Evolutionary conservation across 2,797 vertebrate genomes (phyloP).

Genomic region (Clarias fuscus): DNA sequence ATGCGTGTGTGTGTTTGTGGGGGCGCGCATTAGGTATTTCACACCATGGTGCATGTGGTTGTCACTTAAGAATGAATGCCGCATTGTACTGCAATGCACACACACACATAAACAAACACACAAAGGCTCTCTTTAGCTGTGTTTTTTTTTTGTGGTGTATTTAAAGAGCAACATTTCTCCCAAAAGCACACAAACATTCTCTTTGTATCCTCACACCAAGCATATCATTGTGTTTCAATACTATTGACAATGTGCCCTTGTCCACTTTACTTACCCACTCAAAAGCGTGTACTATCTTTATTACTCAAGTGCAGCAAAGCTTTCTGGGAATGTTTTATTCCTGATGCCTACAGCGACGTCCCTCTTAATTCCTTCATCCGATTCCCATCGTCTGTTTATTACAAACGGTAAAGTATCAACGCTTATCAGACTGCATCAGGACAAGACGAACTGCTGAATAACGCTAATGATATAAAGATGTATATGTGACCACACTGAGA

Average conservation of each 20-base stretch:
- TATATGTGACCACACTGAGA: background rate
- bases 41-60: constrained; percentile 18
- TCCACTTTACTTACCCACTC: background rate
- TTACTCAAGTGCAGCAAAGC: background rate
- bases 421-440: background rate
- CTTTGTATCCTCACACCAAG: background rate
- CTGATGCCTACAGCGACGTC: background rate
- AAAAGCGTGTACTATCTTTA: background rate
- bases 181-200: background rate
- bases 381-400: background rate
- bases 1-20: background rate
- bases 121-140: background rate
- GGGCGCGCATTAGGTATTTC: background rate
- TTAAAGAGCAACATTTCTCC: background rate
- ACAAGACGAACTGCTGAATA: background rate
- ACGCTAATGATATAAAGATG: background rate
- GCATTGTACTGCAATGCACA: background rate
- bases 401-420: background rate
- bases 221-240: background rate
- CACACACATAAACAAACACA: background rate
- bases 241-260: background rate
- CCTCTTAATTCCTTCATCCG: background rate
- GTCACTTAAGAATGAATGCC: background rate
- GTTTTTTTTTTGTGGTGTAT: background rate
- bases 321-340: background rate